Evolutionary conservation across 2,888 invertebrate genomes (phyloP).

Genomic region (Catocala nupta): DNA sequence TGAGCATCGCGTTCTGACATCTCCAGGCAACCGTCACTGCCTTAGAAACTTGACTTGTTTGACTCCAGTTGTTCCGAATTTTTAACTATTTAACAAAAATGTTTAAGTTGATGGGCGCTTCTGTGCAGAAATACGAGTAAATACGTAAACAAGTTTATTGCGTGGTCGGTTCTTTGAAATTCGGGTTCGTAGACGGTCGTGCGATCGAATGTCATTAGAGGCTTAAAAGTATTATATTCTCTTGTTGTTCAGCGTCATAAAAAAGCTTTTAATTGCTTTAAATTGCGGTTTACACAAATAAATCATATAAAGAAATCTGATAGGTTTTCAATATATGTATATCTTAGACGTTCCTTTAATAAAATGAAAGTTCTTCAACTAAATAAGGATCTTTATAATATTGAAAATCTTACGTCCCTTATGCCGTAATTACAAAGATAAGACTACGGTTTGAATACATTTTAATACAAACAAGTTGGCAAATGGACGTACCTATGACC

Average conservation of each 20-base stretch:
- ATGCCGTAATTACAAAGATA: no score
- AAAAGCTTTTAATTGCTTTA: not conserved
- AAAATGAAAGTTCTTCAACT: no score
- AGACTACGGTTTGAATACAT: no score
- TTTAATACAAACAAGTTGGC: no score
- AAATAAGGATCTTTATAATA: no score
- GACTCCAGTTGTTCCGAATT: not conserved
- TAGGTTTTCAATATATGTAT: no score
- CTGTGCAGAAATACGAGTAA: slow-evolving; percentile 1
- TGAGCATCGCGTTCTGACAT: slow-evolving; percentile 5
- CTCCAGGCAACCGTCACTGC: not conserved
- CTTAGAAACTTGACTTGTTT: slow-evolving; percentile 3
- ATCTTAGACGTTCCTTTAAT: no score
- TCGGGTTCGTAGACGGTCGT: not conserved
- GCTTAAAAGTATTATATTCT: not conserved
- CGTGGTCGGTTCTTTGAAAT: not conserved
- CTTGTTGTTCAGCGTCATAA: not conserved
- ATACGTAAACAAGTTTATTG: not conserved
- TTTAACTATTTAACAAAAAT: slow-evolving; percentile 6
- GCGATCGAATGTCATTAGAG: slow-evolving; percentile 6
- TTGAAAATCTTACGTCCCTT: no score
- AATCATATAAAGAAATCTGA: no score
- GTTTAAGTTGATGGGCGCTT: not conserved
- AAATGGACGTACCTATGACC: no score
- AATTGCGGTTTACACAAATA: not conserved